Conservation (phyloP, 2,113 vertebrate species). For the Halcyon senegalensis region DNA sequence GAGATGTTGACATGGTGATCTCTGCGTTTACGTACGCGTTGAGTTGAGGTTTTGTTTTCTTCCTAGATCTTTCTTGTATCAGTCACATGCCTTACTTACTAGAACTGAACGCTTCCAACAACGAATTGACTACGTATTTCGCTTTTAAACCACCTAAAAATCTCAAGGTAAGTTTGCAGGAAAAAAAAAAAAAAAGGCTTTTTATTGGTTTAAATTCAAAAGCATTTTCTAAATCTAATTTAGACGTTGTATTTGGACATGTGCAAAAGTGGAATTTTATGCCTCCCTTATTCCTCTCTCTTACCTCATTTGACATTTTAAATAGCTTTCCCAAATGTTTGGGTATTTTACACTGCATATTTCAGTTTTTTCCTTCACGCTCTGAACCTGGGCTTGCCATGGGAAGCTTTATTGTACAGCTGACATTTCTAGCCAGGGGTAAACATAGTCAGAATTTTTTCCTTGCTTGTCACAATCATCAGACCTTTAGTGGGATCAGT, state of each 20-base stretch:
- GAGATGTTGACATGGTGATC: not conserved
- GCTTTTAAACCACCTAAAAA: slow-evolving; percentile 85
- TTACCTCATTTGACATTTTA: not conserved
- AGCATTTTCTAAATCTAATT: not conserved
- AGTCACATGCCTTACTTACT: slow-evolving; percentile 88
- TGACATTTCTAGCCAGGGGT: not conserved
- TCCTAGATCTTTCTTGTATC: slow-evolving; percentile 90
- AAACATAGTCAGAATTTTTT: not conserved
- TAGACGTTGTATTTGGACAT: accelerated
- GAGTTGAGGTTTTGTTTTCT: not conserved
- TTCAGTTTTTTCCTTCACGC: not conserved
- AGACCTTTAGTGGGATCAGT: not conserved
- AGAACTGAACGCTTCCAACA: slow-evolving; percentile 86
- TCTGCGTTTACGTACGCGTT: not conserved
- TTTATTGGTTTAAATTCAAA: not conserved
- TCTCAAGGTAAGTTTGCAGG: slow-evolving; percentile 81
- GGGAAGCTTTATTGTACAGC: not conserved
- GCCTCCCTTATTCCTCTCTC: not conserved
- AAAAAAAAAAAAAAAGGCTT: not conserved
- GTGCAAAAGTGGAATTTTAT: not conserved
- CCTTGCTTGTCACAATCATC: not conserved
- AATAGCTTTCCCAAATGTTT: not conserved
- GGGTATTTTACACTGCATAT: not conserved
- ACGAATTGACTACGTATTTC: slow-evolving; percentile 84
- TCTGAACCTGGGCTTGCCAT: not conserved